Evolutionary conservation across 2,888 invertebrate species (phyloP).

Genomic region (Sarcophaga rosellei): DNA sequence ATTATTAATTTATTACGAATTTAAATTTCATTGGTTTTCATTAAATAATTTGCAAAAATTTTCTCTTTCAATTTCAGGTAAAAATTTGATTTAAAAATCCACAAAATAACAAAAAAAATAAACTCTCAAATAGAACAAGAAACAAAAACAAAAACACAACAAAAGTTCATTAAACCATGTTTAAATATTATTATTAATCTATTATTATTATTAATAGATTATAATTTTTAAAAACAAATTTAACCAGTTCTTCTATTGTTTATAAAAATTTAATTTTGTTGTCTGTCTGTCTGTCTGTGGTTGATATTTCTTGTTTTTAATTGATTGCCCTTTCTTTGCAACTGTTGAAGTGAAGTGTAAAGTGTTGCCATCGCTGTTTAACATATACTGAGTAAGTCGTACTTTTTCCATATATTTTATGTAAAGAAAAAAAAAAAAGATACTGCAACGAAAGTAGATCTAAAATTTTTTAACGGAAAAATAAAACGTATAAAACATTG

Average conservation of each 20-base stretch:
- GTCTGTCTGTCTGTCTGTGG: neutral
- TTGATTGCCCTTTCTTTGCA: neutral
- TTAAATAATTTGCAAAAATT: constrained; percentile 64
- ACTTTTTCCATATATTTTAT: neutral
- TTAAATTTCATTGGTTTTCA: neutral
- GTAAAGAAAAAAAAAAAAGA: neutral
- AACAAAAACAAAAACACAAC: constrained; percentile 1
- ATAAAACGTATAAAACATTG: too few relatives aligned
- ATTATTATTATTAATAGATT: neutral
- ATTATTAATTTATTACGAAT: constrained; percentile 48
- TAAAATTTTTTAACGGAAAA: neutral
- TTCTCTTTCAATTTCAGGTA: constrained; percentile 67
- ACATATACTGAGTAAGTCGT: constrained; percentile 7
- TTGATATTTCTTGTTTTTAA: constrained; percentile 8
- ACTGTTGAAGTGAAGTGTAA: neutral
- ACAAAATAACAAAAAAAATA: neutral
- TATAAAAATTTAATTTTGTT: neutral
- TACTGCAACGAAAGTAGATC: neutral
- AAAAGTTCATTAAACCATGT: constrained; percentile 4
- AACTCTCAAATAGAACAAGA: neutral
- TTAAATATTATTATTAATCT: neutral
- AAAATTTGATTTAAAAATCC: constrained; percentile 50
- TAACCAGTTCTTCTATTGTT: constrained; percentile 7
- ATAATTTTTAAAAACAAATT: neutral
- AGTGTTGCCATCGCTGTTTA: constrained; percentile 23